These are phyloP conservation scores for Thermophis baileyi DNA, from an alignment of 2,113 vertebrate species.

Conservation along the genomic window DNA sequence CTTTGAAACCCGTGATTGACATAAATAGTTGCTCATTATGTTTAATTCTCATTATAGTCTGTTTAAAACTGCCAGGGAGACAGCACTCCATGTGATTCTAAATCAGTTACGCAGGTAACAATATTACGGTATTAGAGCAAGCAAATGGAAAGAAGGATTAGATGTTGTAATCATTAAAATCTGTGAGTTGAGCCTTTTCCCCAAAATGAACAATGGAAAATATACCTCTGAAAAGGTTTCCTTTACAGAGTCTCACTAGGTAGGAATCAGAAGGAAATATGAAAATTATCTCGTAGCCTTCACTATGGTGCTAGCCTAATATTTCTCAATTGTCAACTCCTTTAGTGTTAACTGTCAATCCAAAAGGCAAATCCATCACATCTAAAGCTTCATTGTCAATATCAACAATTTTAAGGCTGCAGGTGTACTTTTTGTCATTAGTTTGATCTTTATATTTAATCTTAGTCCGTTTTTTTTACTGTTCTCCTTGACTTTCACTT, in stretches of 20 bases:
- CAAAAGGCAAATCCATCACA: neutral
- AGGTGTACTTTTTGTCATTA: neutral
- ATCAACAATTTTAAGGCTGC: neutral
- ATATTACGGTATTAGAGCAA: neutral
- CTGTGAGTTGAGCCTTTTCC: too few species aligned
- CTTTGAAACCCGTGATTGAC: neutral
- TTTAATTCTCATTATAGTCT: neutral
- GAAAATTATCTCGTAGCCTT: neutral
- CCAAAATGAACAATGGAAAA: neutral
- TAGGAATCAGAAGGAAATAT: neutral
- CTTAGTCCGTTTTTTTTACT: neutral
- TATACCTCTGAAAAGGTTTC: neutral
- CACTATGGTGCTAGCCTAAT: neutral
- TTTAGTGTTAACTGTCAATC: neutral
- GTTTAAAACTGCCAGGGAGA: neutral
- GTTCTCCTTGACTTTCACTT: neutral
- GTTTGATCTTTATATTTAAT: neutral
- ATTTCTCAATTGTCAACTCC: neutral
- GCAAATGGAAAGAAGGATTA: neutral
- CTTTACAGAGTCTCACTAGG: neutral
- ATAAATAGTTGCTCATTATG: constrained; percentile 20
- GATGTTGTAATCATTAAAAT: neutral
- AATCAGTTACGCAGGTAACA: neutral
- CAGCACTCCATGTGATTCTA: neutral
- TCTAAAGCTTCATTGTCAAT: neutral